These are phyloP conservation scores for Drosophila paracracens DNA, from an alignment of 2,888 invertebrate species.

Conservation along the genomic window DNA sequence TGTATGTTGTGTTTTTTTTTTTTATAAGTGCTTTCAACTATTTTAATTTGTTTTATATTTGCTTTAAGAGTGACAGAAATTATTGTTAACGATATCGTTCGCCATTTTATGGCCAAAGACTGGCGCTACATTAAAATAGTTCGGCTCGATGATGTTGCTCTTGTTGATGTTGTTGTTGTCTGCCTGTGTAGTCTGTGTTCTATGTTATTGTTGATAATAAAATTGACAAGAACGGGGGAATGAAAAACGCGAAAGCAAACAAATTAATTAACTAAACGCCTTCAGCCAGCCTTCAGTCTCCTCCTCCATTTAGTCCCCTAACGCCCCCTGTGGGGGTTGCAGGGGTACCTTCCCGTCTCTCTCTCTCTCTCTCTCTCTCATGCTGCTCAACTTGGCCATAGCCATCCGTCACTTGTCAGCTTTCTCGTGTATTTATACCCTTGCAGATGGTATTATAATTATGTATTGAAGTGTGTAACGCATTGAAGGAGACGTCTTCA, in stretches of 20 bases:
- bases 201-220: conserved; percentile 44
- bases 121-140: conserved; percentile 52
- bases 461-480: not conserved
- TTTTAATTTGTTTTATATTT: conserved; percentile 76
- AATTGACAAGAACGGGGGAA: conserved; percentile 43
- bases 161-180: conserved; percentile 15
- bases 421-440: not conserved
- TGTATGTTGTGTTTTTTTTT: conserved; percentile 16
- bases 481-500: not conserved
- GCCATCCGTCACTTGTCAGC: not conserved
- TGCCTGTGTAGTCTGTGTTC: conserved; percentile 14
- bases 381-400: not conserved
- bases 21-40: conserved; percentile 52
- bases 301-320: not conserved
- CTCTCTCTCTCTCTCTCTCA: not conserved
- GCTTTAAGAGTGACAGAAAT: conserved; percentile 73
- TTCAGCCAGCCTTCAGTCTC: not conserved
- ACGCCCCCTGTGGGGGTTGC: not conserved
- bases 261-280: conserved; percentile 67
- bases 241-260: conserved; percentile 50
- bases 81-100: conserved; percentile 70
- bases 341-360: not conserved
- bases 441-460: not conserved
- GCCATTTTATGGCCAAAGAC: conserved; percentile 53
- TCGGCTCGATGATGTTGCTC: not conserved